A percentile compares a stretch with the other conserved stretches of the same genome.
These are phyloP conservation scores for Melanocharis versteri DNA, from an alignment of 2,113 vertebrate genomes.

Conservation along the genomic window DNA sequence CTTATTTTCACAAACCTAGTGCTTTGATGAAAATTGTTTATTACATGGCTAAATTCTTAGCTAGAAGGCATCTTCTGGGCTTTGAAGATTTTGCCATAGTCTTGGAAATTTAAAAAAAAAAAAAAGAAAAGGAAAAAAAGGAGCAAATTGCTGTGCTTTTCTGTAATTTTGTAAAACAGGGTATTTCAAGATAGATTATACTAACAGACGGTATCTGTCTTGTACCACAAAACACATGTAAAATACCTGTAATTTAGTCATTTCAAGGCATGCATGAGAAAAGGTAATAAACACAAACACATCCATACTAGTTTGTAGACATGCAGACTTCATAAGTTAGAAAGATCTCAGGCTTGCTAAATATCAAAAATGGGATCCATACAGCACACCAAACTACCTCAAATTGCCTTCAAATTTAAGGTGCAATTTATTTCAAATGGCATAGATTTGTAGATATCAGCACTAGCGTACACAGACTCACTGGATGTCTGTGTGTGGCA, in stretches of 20 bases:
- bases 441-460: slow-evolving; percentile 65
- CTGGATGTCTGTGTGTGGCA: not conserved
- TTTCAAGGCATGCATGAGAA: slow-evolving; percentile 75
- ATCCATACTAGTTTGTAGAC: slow-evolving; percentile 74
- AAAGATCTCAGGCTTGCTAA: slow-evolving; percentile 68
- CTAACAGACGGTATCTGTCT: slow-evolving; percentile 82
- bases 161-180: slow-evolving; percentile 87
- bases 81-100: slow-evolving; percentile 89
- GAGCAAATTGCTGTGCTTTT: slow-evolving; percentile 95
- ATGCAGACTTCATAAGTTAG: slow-evolving; percentile 73
- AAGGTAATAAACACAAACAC: slow-evolving; percentile 81
- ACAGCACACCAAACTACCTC: slow-evolving; percentile 68
- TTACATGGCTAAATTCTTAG: slow-evolving; percentile 79
- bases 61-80: slow-evolving; percentile 81
- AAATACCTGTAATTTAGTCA: slow-evolving; percentile 85
- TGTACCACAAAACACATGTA: slow-evolving; percentile 83
- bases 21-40: slow-evolving; percentile 87
- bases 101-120: slow-evolving; percentile 72
- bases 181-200: slow-evolving; percentile 91
- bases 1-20: slow-evolving; percentile 67
- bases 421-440: slow-evolving; percentile 78
- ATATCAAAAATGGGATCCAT: slow-evolving; percentile 73
- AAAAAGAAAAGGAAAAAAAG: slow-evolving; percentile 72
- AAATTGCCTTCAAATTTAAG: slow-evolving; percentile 80
- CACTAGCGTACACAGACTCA: slow-evolving; percentile 5